Evolutionary conservation across 2,888 invertebrate species (phyloP).

Genomic region (Plagodis pulveraria): DNA sequence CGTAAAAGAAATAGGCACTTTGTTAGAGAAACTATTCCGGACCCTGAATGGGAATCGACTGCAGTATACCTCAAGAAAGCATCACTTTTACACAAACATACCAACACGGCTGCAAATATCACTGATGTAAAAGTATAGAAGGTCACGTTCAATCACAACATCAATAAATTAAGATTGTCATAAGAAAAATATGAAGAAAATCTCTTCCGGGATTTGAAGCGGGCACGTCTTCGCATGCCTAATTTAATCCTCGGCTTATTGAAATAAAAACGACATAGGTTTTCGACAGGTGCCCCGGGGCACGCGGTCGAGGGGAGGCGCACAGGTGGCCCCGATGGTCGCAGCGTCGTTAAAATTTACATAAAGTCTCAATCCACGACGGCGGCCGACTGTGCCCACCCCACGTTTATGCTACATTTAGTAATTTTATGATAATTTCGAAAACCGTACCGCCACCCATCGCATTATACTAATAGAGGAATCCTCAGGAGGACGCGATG

Average conservation of each 20-base stretch:
- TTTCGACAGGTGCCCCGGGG: conserved; percentile 81
- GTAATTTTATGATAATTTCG: conserved; percentile 85
- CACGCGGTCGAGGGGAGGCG: conserved; percentile 52
- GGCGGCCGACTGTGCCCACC: conserved; percentile 78
- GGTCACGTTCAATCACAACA: conserved; percentile 5
- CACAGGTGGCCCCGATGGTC: conserved; percentile 84
- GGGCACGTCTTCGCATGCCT: conserved; percentile 76
- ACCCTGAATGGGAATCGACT: too few relatives aligned
- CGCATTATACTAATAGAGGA: conserved; percentile 85
- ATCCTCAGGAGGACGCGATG: conserved; percentile 64
- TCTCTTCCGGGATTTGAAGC: conserved; percentile 47
- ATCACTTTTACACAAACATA: too few relatives aligned
- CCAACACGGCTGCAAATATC: background rate
- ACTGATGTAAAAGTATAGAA: background rate
- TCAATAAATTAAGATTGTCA: conserved; percentile 35
- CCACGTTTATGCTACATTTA: conserved; percentile 85
- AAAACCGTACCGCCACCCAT: conserved; percentile 84
- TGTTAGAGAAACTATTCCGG: too few relatives aligned
- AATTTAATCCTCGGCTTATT: conserved; percentile 83
- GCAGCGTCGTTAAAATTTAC: conserved; percentile 85
- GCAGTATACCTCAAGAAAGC: too few relatives aligned
- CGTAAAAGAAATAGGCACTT: too few relatives aligned
- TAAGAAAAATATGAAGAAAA: conserved; percentile 57
- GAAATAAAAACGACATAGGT: conserved; percentile 85
- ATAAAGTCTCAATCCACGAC: conserved; percentile 85